A percentile compares a stretch with the other conserved stretches of the same genome.
These are phyloP conservation scores for Odontocerum albicorne DNA, from an alignment of 2,888 invertebrate species.

Conservation along the genomic window DNA sequence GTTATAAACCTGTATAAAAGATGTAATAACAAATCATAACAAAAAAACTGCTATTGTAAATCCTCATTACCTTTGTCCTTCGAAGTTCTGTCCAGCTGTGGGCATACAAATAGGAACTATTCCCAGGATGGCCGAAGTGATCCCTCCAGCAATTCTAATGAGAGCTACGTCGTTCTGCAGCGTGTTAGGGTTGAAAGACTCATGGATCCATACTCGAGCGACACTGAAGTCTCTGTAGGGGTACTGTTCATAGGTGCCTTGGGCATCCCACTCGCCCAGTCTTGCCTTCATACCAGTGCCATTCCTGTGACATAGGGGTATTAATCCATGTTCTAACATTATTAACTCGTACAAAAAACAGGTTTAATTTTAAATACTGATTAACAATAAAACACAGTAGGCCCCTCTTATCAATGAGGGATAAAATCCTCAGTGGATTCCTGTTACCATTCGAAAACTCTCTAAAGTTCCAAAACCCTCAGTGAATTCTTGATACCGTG, in stretches of 20 bases:
- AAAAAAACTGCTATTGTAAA: too few relatives aligned
- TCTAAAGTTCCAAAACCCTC: too few relatives aligned
- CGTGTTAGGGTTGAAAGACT: constrained; percentile 69
- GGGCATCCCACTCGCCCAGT: constrained; percentile 77
- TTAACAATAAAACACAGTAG: too few relatives aligned
- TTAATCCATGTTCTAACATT: too few relatives aligned
- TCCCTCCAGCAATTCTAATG: constrained; percentile 63
- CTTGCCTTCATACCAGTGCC: constrained; percentile 61
- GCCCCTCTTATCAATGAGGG: too few relatives aligned
- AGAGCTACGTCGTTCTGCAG: constrained; percentile 83
- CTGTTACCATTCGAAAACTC: too few relatives aligned
- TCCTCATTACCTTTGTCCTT: constrained; percentile 54
- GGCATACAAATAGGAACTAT: constrained; percentile 67
- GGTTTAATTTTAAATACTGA: too few relatives aligned
- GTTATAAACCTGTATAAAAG: too few relatives aligned
- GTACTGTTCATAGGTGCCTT: constrained; percentile 63
- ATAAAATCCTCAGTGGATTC: too few relatives aligned
- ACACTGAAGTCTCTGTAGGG: constrained; percentile 65
- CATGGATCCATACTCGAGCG: constrained; percentile 60
- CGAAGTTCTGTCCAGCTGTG: constrained; percentile 46
- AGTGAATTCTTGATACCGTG: too few relatives aligned
- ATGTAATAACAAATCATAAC: too few relatives aligned
- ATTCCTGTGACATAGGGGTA: constrained; percentile 39
- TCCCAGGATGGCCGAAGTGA: constrained; percentile 57
- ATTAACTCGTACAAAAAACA: too few relatives aligned